Percentiles rank a stretch among this genome's conserved stretches.
These are phyloP conservation scores for Sebastolobus altivelis DNA, from an alignment of 2,797 vertebrate species.

Conservation along the genomic window DNA sequence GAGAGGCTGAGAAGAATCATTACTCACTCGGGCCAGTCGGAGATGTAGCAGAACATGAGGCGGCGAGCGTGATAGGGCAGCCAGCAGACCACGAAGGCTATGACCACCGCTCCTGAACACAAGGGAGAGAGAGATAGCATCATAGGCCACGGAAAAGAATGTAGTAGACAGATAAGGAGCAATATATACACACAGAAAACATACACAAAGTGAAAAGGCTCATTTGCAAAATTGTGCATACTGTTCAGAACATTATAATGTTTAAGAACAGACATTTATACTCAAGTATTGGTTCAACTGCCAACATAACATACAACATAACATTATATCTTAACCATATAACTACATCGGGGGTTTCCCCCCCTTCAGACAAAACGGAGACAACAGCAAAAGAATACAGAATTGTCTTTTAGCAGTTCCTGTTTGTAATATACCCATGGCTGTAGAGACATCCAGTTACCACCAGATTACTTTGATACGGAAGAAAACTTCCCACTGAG, in stretches of 20 bases:
- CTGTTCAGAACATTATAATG: not conserved
- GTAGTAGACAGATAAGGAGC: not conserved
- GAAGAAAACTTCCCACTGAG: not conserved
- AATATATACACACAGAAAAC: not conserved
- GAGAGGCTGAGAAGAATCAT: not conserved
- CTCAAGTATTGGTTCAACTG: not conserved
- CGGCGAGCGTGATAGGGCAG: conserved; percentile 94
- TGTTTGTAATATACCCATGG: not conserved
- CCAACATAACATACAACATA: not conserved
- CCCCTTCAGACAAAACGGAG: not conserved
- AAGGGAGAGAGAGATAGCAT: not conserved
- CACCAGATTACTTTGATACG: not conserved
- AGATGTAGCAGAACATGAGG: conserved; percentile 96
- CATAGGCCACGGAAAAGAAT: not conserved
- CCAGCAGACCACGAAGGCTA: conserved; percentile 98
- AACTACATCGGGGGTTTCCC: not conserved
- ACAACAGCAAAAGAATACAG: not conserved
- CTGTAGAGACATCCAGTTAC: not conserved
- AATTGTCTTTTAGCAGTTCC: not conserved
- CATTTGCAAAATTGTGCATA: not conserved
- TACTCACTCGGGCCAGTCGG: conserved; percentile 94
- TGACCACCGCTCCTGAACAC: conserved; percentile 92
- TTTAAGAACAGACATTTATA: not conserved
- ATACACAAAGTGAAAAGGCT: not conserved
- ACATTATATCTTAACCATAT: not conserved